Base-by-base conservation (phyloP, 2,888 invertebrate species). In the Pemphredon lugubris region DNA sequence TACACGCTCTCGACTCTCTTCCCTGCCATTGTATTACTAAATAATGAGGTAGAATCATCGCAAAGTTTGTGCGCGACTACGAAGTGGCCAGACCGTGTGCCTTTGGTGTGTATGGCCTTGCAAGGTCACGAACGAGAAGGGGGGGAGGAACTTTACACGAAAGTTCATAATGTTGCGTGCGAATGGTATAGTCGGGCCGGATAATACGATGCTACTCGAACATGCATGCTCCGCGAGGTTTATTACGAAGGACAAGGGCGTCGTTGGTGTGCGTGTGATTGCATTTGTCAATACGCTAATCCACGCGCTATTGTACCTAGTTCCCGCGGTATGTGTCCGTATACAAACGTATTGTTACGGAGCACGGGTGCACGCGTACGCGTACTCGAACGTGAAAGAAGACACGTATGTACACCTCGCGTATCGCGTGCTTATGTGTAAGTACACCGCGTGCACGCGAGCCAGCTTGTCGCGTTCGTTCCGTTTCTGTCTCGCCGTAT, bases 201-300 rank as follows among this genome's bases (percentile, higher is more conserved):
- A 67, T 75, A 73, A 78, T 47, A n/a, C 55, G 54, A 55, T 48
- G 48, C 39, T 47, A 44, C 50, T 34, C 23, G 66, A 44, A 58
- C 60, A 39, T 47, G 48, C n/a, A 55, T 39, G 18, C 51, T 42
- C 47, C 47, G 26, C 50, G 34, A 9, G 53, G 47, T 61, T 74
- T 53, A 59, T 58, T 50, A 40, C 44, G 40, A 20, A 18, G 57
- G 51, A 57, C 74, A 59, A 70, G 61, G 76, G 68, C 65, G 32
- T 21, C n/a, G n/a, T n/a, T n/a, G n/a, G n/a, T 20, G 26, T 34
- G 30, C 30, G 30, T 32, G 63, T 30, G 61, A 68, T 51, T 63
- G 68, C 50, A 63, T 73, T 74, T 64, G 60, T 72, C 73, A 74
- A 74, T 74, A 72, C 42, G 59, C 32, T 74, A 74, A 74, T 72